Conservation (phyloP, 2,888 invertebrate species). For the Chymomyza caudatula region DNA sequence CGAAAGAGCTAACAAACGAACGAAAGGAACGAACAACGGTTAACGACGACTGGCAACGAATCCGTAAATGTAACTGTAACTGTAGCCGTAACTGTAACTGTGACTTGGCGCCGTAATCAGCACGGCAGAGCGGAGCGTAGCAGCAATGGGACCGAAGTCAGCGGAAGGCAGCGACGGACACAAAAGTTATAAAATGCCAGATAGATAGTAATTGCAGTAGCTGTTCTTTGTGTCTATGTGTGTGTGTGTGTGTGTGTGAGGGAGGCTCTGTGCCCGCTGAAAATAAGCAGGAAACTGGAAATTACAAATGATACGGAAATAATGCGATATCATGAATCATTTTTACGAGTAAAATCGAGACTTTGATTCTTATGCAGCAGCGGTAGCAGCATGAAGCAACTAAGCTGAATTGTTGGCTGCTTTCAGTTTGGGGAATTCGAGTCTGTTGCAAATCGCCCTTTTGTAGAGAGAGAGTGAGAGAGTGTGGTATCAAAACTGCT, state of each 20-base stretch:
- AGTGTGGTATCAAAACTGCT: background rate
- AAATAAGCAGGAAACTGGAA: slow-evolving; percentile 73
- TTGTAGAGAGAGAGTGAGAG: too few relatives aligned
- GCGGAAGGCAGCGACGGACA: slow-evolving; percentile 24
- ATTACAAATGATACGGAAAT: slow-evolving; percentile 71
- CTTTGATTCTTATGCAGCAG: slow-evolving; percentile 54
- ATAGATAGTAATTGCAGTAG: slow-evolving; percentile 65
- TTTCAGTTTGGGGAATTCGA: background rate
- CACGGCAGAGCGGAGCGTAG: background rate
- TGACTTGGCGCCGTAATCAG: slow-evolving; percentile 51
- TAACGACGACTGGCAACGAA: slow-evolving; percentile 35
- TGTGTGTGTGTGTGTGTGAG: slow-evolving; percentile 10
- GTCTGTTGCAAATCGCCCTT: too few relatives aligned
- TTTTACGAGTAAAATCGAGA: slow-evolving; percentile 66
- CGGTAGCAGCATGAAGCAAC: background rate
- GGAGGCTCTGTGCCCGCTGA: slow-evolving; percentile 27
- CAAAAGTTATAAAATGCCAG: slow-evolving; percentile 70
- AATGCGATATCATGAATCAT: slow-evolving; percentile 72
- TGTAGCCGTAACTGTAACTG: slow-evolving; percentile 21
- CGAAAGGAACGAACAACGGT: slow-evolving; percentile 25
- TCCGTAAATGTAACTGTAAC: slow-evolving; percentile 10
- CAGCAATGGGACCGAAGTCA: background rate
- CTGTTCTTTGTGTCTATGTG: background rate
- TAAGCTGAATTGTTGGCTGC: background rate
- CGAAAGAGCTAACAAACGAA: slow-evolving; percentile 10